phyloP scores from a whole-genome alignment of 2,888 invertebrate genomes.

The Mechanitis mazaeus region DNA sequence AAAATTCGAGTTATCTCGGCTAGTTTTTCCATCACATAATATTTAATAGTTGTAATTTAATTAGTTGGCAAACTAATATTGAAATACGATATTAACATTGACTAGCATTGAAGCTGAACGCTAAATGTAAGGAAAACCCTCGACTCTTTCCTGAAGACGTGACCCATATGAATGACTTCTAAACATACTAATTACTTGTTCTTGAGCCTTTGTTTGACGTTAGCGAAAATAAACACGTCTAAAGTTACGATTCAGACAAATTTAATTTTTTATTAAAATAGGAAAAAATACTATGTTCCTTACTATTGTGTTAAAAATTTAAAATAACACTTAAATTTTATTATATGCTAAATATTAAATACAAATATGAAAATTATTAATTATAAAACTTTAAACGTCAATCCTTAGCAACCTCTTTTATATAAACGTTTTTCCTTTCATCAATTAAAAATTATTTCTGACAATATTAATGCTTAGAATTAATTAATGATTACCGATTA shows the following conservation, averaged over 20 bases:
- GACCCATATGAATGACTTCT: slow-evolving; percentile 35
- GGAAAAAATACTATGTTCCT: too few relatives aligned
- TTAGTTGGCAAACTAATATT: slow-evolving; percentile 7
- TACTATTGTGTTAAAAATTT: too few relatives aligned
- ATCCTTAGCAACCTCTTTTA: too few relatives aligned
- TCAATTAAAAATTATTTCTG: too few relatives aligned
- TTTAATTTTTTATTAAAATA: too few relatives aligned
- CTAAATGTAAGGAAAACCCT: slow-evolving; percentile 25
- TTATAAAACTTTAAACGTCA: background rate
- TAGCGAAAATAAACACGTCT: slow-evolving; percentile 11
- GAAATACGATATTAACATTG: slow-evolving; percentile 19
- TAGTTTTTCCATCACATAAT: background rate
- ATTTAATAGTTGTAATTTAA: slow-evolving; percentile 1
- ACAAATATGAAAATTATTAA: background rate
- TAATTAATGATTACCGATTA: background rate
- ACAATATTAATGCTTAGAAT: too few relatives aligned
- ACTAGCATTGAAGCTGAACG: slow-evolving; percentile 17
- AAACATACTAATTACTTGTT: slow-evolving; percentile 29
- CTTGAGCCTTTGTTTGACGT: slow-evolving; percentile 14
- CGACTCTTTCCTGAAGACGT: slow-evolving; percentile 44
- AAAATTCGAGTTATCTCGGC: background rate
- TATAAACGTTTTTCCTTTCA: too few relatives aligned
- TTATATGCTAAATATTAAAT: too few relatives aligned
- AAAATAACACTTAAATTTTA: too few relatives aligned
- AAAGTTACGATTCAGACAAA: background rate